Percentiles rank a stretch among this genome's conserved stretches.
phyloP scores from a whole-genome alignment of 2,113 vertebrate species.

The Larimichthys polyactis region DNA sequence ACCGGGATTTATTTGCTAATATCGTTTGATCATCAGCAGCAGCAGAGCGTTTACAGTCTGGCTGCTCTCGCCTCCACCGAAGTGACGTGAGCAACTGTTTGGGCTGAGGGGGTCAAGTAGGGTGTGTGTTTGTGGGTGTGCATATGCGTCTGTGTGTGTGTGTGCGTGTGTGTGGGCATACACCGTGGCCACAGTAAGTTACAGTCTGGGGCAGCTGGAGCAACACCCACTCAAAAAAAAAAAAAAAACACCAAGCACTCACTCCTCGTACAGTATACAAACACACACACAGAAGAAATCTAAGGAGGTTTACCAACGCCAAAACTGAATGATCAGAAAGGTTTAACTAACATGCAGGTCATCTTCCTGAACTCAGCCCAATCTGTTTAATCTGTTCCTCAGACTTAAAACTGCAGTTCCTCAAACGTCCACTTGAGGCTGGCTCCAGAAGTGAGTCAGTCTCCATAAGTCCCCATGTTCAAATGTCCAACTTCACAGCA shows the following conservation, averaged over 20 bases:
- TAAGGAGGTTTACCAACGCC: not conserved
- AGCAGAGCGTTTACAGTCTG: conserved; percentile 39
- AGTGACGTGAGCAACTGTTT: conserved; percentile 72
- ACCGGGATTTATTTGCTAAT: conserved; percentile 21
- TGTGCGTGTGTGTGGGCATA: conserved; percentile 22
- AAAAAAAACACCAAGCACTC: conserved; percentile 19
- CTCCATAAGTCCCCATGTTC: no score
- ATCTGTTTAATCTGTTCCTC: not conserved
- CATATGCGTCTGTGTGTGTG: conserved; percentile 26
- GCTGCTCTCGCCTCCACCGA: conserved; percentile 35
- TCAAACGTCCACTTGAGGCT: no score
- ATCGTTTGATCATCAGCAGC: conserved; percentile 36
- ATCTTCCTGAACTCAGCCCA: not conserved
- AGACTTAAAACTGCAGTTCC: not conserved
- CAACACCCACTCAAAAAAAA: conserved; percentile 43
- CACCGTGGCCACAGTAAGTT: conserved; percentile 39
- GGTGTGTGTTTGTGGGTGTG: conserved; percentile 40
- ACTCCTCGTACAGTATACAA: conserved; percentile 22
- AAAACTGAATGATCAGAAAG: not conserved
- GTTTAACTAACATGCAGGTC: not conserved
- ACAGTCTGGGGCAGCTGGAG: conserved; percentile 69
- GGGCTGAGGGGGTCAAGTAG: conserved; percentile 49
- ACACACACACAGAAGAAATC: not conserved
- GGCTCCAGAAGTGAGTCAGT: no score
- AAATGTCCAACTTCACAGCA: no score